Base-by-base conservation (phyloP, 1,140 invertebrate genomes). In the Drosophila takahashii region DNA sequence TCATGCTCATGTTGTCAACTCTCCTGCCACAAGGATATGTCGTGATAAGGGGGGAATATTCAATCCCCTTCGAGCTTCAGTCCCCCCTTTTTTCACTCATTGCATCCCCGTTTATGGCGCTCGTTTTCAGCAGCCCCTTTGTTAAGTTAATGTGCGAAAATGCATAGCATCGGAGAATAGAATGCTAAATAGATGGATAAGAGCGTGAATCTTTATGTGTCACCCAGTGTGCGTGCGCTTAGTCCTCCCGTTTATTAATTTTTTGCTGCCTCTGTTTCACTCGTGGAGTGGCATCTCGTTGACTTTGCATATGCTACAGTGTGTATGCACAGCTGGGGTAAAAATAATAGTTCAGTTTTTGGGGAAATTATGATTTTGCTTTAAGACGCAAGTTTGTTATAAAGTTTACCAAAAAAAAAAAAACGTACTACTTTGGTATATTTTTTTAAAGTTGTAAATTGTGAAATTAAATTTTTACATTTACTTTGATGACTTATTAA, bases 91-190 rank as follows among this genome's bases (percentile, higher is more conserved):
- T 41, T 41, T 44, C 59, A 74, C 50, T 16, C 58, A 70, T 51
- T 85, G 77, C 72, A 84, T 67, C 75, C 66, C 16, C 66, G 41
- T 79, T 79, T 79, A 72, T 79, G 53, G 57, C 52, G 15, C 56
- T 61, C 57, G 59, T 62, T 70, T 42, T 39, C 42, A 47, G 51
- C 50, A 69, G 41, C 44, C 47, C 53, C 78, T 78, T 86, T 79
- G 79, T 81, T 78, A 57, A 59, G 50, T 54, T 81, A 86, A 85
- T 85, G 81, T 71, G 77, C 67, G 74, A 81, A 79, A 87, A 79
- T 81, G 83, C 83, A 87, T 70, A 77, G 67, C 70, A 65, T 81
- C 81, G 80, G 48, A 64, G 78, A 87, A 87, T 87, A 64, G 78
- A 87, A 87, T 87, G 59, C 59, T 67, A 79, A 86, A 81, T 79